Evolutionary conservation across 2,113 vertebrate genomes (phyloP), one percentile per base, ranked within the genome.

Genomic region (Notiomystis cincta): DNA sequence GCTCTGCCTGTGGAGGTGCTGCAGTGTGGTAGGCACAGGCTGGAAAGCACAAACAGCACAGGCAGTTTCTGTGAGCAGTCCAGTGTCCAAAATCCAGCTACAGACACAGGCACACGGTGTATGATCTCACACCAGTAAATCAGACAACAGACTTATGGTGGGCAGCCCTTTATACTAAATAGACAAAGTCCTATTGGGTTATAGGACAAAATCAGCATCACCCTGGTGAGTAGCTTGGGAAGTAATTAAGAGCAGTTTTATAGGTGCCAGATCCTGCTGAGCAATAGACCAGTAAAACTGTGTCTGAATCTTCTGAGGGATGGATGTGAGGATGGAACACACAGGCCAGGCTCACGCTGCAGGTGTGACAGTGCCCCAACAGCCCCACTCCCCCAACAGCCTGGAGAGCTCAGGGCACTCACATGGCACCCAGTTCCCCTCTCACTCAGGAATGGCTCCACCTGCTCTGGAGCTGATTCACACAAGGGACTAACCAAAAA

Each of bases 201-300:
- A 45, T 51, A 89, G 84, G 58, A 60, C 38, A 77, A 83, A 96
- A 96, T 45, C 62, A 64, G 0, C 62, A 44, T 92, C 82, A 93
- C 73, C 86, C 92, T 78, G 65, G 80, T 78, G 51, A 76, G 87
- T 40, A 89, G 77, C 77, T 91, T 80, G 31, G 71, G 92, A 78
- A 95, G 94, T 88, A 97, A 96, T 96, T 95, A 95, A 69, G 79
- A 97, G 66, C 53, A 70, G 67, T 77, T 96, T 96, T 96, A 92
- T 93, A 96, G 85, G 86, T 75, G 87, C 75, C 92, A 82, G 77
- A 60, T 62, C 96, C 95, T 0, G 7, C 94, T 92, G 95, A 77
- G 94, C 40, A 0, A 67, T 5, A 93, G 90, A 86, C 37, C 87
- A 94, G 95, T 96, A 97, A 98, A 97, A 87, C 40, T 2, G 1